A percentile compares a stretch with the other conserved stretches of the same genome.
phyloP scores from a whole-genome alignment of 1,140 invertebrate species.

The Aphaenogaster ashmeadi region DNA sequence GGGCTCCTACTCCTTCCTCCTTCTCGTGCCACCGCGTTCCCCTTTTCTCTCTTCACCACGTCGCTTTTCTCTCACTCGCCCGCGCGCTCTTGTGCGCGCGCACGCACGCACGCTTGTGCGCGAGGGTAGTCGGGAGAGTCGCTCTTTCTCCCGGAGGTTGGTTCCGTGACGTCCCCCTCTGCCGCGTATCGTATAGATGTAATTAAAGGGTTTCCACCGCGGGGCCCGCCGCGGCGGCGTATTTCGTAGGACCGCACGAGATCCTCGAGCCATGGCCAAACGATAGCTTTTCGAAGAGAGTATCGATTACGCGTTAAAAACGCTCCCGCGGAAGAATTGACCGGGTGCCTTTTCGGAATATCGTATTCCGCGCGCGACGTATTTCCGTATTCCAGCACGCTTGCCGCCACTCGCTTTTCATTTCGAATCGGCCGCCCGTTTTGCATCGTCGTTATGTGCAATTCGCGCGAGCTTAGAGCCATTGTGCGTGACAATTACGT shows the following conservation, averaged over 20 bases:
- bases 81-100: constrained; percentile 12
- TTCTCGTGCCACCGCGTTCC: neutral
- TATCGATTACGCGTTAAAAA: constrained; percentile 18
- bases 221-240: neutral
- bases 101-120: constrained; percentile 1
- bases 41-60: neutral
- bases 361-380: neutral
- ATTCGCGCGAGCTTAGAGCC: constrained; percentile 10
- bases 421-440: constrained; percentile 9
- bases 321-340: neutral
- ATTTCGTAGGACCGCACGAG: constrained; percentile 36
- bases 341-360: neutral
- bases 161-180: constrained; percentile 30
- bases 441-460: neutral
- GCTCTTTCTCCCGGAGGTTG: constrained; percentile 38
- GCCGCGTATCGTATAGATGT: constrained; percentile 14
- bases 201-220: constrained; percentile 46
- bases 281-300: neutral
- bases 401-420: neutral
- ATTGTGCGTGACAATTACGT: constrained; percentile 67
- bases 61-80: neutral
- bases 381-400: neutral
- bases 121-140: constrained; percentile 27
- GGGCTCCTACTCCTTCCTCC: constrained; percentile 2
- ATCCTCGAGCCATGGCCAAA: constrained; percentile 1